Base-by-base conservation (phyloP, 1,140 invertebrate species). In the Leptonema lineaticorne region DNA sequence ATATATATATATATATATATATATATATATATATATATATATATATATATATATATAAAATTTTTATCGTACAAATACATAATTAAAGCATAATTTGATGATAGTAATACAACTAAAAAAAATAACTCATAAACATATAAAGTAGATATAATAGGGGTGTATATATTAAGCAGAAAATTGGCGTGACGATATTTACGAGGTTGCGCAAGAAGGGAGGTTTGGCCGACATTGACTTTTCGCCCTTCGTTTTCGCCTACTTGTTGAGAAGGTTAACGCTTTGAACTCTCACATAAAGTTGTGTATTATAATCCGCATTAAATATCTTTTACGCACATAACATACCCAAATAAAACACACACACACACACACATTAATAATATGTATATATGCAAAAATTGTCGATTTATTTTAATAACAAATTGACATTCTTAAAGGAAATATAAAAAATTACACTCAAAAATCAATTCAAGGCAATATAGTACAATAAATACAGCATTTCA, bases 211-310 rank as follows among this genome's bases (percentile, higher is more conserved):
- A 33, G 53, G 53, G 57, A 2, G 33, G 27, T 14, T 14, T n/a
- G n/a, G n/a, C 20, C 56, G 57, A 45, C 65, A 67, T 67, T 67
- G 65, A 67, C 65, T 67, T 58, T 59, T 29, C 14, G 37, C 65
- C 30, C 53, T 58, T 59, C 16, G 14, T 33, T 57, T 57, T n/a
- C n/a, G 65, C 56, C 65, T 59, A 67, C 65, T 67, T 67, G 65
- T 67, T 67, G 65, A 67, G 57, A 67, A 60, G 41, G 33, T 62
- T 45, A 53, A 24, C 22, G 4, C 9, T 53, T 22, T 26, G 37
- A 41, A 9, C 37, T 41, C 37, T n/a, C n/a, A n/a, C n/a, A n/a
- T n/a, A n/a, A n/a, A n/a, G n/a, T n/a, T n/a, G n/a, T n/a, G n/a
- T n/a, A n/a, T n/a, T n/a, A n/a, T n/a, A n/a, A n/a, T n/a, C n/a